Evolutionary conservation across 1,140 invertebrate genomes (phyloP).

Genomic region (Drusus annulatus): DNA sequence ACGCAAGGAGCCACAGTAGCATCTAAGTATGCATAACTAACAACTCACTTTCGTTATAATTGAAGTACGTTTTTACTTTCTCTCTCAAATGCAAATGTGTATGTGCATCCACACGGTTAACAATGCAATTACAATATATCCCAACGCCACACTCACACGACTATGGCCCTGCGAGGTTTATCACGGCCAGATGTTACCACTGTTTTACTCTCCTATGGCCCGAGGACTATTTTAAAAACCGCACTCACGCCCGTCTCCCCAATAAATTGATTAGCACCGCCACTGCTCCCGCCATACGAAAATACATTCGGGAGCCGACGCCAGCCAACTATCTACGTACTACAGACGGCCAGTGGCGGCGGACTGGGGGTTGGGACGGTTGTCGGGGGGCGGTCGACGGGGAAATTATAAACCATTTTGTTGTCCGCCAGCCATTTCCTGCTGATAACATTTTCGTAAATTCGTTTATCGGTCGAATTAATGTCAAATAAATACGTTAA

Average conservation of each 20-base stretch:
- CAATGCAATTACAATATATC: too few species aligned
- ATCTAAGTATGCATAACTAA: too few species aligned
- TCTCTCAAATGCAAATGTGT: too few species aligned
- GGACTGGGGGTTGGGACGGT: neutral
- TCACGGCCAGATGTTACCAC: neutral
- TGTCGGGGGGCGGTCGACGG: neutral
- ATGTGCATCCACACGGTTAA: too few species aligned
- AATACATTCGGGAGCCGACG: neutral
- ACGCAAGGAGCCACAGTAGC: too few species aligned
- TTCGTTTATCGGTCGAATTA: conserved; percentile 10
- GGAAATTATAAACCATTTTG: neutral
- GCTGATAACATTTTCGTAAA: neutral
- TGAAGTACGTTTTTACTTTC: too few species aligned
- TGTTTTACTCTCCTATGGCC: conserved; percentile 9
- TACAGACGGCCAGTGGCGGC: conserved; percentile 15
- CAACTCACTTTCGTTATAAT: too few species aligned
- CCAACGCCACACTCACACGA: too few species aligned
- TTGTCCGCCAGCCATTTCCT: conserved; percentile 1
- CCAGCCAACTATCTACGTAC: conserved; percentile 27
- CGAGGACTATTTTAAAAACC: conserved; percentile 30
- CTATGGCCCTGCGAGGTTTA: too few species aligned
- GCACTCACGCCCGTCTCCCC: neutral
- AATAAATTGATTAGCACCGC: conserved; percentile 34
- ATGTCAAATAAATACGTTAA: neutral
- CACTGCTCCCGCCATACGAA: conserved; percentile 15